Evolutionary conservation across 1,140 invertebrate genomes (phyloP).

Genomic region (Drosophila grimshawi): DNA sequence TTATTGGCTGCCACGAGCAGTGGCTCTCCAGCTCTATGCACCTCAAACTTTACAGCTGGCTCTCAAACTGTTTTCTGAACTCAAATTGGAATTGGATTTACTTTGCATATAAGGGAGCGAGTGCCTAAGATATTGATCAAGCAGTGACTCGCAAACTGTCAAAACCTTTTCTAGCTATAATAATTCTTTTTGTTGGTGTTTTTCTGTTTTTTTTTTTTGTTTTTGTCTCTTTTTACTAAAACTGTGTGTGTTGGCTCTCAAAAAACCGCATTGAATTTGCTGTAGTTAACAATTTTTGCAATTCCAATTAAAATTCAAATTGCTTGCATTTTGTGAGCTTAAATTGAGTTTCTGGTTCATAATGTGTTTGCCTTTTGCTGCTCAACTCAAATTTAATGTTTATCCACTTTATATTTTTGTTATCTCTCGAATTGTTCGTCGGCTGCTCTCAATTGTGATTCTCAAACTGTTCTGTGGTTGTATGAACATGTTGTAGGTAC

Average conservation of each 20-base stretch:
- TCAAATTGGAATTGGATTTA: too few species aligned
- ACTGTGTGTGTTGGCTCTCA: background rate
- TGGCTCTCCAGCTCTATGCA: background rate
- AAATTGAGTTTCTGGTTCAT: too few species aligned
- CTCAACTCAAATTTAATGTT: background rate
- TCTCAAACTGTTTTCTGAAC: background rate
- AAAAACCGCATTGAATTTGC: too few species aligned
- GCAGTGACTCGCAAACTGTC: background rate
- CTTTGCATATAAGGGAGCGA: too few species aligned
- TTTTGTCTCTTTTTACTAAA: background rate
- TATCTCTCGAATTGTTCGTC: too few species aligned
- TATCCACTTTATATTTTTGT: background rate
- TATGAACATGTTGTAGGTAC: constrained; percentile 33
- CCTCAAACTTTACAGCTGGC: constrained; percentile 1
- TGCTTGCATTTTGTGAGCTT: too few species aligned
- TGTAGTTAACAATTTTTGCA: too few species aligned
- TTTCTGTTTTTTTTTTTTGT: background rate
- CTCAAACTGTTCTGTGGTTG: constrained; percentile 38
- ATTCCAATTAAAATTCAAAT: too few species aligned
- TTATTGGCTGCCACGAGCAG: background rate
- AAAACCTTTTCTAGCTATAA: background rate
- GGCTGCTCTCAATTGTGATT: background rate
- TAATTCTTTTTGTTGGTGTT: background rate
- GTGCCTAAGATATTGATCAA: too few species aligned
- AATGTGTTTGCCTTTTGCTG: too few species aligned